Evolutionary conservation across 2,113 vertebrate genomes (phyloP).

Genomic region (Rhinogobius similis): DNA sequence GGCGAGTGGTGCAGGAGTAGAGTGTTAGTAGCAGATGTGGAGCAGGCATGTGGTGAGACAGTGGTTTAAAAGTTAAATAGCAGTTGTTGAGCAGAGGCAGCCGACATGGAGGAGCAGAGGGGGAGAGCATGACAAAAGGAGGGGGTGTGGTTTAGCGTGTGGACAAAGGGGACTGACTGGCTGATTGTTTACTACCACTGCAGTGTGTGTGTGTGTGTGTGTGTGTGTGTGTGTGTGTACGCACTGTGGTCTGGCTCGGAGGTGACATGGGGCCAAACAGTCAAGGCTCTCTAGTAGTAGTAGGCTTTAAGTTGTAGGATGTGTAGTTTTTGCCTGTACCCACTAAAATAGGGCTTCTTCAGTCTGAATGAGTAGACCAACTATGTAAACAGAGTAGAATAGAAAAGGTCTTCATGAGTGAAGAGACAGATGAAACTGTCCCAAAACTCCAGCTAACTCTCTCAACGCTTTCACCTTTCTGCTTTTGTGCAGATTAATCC

Average conservation of each 20-base stretch:
- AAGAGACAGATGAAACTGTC: too few species aligned
- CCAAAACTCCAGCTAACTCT: too few species aligned
- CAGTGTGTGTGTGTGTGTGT: conserved; percentile 29
- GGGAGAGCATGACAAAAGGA: conserved; percentile 71
- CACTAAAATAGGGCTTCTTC: neutral
- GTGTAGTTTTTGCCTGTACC: neutral
- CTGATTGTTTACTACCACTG: conserved; percentile 77
- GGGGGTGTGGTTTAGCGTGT: conserved; percentile 77
- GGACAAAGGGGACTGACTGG: conserved; percentile 79
- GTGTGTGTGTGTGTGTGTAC: conserved; percentile 6
- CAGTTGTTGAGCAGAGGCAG: conserved; percentile 7
- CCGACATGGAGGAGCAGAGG: conserved; percentile 21
- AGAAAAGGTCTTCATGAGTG: too few species aligned
- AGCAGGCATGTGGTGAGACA: conserved; percentile 9
- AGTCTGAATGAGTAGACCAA: too few species aligned
- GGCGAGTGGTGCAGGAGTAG: neutral
- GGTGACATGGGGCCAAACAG: neutral
- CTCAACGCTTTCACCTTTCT: too few species aligned
- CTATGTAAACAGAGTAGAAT: too few species aligned
- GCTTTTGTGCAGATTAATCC: too few species aligned
- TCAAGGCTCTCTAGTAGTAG: neutral
- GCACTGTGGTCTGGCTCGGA: neutral
- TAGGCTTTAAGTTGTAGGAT: neutral
- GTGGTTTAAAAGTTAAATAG: conserved; percentile 4
- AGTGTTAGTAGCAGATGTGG: neutral